Evolutionary conservation across 2,113 vertebrate species (phyloP).

Genomic region (Microcebus griseorufus): DNA sequence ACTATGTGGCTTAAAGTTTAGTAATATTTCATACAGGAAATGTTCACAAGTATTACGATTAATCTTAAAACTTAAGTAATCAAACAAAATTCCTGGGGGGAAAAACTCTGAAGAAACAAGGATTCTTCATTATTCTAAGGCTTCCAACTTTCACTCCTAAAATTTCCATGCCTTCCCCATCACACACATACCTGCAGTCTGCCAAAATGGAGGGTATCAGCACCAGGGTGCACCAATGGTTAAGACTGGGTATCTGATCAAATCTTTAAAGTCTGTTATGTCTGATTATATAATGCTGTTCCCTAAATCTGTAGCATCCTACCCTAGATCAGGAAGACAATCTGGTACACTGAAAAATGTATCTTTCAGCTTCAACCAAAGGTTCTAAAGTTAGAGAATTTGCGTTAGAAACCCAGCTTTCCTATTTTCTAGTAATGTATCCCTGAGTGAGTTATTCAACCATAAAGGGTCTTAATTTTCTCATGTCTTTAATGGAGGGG

Average conservation of each 20-base stretch:
- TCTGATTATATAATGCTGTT: slow-evolving; percentile 26
- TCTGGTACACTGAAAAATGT: neutral
- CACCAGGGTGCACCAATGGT: neutral
- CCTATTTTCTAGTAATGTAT: neutral
- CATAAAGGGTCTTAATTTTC: neutral
- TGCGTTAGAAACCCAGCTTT: slow-evolving; percentile 18
- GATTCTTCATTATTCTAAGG: neutral
- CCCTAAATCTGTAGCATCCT: slow-evolving; percentile 37
- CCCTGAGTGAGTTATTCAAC: neutral
- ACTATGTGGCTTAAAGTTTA: neutral
- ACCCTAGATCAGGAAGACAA: slow-evolving; percentile 35
- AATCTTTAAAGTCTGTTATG: neutral
- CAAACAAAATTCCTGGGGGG: slow-evolving; percentile 2
- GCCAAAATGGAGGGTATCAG: neutral
- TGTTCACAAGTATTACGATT: neutral
- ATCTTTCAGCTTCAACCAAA: slow-evolving; percentile 21
- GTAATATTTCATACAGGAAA: neutral
- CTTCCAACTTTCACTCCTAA: neutral
- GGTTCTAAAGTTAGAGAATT: slow-evolving; percentile 26
- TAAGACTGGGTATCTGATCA: neutral
- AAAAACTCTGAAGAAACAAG: neutral
- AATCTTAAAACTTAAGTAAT: neutral
- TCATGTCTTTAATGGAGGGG: neutral
- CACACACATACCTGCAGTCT: neutral
- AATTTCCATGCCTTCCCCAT: neutral